These are phyloP conservation scores for Hylyphantes graminicola DNA, from an alignment of 1,140 invertebrate genomes.

Conservation along the genomic window DNA sequence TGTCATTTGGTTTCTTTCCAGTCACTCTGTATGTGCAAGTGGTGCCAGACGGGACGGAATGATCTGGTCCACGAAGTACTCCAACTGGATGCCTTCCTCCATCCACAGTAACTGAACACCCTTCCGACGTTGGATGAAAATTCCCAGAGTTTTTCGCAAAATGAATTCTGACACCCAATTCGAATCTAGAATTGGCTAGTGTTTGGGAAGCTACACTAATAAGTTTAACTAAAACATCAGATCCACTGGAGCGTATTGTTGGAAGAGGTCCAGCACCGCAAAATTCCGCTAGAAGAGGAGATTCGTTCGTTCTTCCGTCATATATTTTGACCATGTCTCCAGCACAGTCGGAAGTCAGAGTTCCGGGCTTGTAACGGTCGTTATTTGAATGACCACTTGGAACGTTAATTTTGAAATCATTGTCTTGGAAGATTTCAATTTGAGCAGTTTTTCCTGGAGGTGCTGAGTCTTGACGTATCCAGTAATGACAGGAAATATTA, in stretches of 20 bases:
- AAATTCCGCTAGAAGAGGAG: conserved; percentile 87
- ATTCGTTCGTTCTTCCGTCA: conserved; percentile 88
- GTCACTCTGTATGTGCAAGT: conserved; percentile 87
- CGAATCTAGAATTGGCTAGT: conserved; percentile 77
- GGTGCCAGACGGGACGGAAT: conserved; percentile 84
- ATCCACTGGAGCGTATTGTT: conserved; percentile 82
- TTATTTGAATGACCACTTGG: conserved; percentile 54
- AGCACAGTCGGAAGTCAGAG: conserved; percentile 78
- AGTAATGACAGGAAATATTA: conserved; percentile 58
- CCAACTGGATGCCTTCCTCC: conserved; percentile 79
- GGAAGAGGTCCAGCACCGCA: conserved; percentile 87
- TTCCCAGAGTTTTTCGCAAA: conserved; percentile 73
- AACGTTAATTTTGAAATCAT: conserved; percentile 61
- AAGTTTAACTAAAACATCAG: conserved; percentile 87
- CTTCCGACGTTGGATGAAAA: conserved; percentile 43
- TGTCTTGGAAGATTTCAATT: conserved; percentile 58
- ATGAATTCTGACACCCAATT: conserved; percentile 84
- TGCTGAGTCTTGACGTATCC: conserved; percentile 47
- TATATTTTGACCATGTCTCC: conserved; percentile 89
- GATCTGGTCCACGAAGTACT: conserved; percentile 80
- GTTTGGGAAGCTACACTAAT: conserved; percentile 88
- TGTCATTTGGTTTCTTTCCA: conserved; percentile 77
- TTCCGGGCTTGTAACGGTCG: conserved; percentile 67
- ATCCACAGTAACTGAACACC: conserved; percentile 69
- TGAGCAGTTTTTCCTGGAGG: conserved; percentile 50